Evolutionary conservation across 2,888 invertebrate species (phyloP).

Genomic region (Ypsolopha sequella): DNA sequence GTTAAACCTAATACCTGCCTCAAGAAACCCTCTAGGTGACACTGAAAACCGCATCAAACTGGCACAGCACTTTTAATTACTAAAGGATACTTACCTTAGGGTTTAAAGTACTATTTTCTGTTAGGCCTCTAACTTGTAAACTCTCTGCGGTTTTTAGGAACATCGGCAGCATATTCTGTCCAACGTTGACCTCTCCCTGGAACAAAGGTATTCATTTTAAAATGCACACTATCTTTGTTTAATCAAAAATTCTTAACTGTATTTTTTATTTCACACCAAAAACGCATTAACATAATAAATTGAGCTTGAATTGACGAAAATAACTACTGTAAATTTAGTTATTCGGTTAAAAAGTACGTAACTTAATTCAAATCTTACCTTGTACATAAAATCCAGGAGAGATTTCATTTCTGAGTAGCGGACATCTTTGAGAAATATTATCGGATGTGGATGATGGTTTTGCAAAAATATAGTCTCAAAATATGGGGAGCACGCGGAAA

Average conservation of each 20-base stretch:
- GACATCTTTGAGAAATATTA: constrained; percentile 94
- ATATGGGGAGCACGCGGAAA: constrained; percentile 94
- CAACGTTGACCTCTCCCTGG: constrained; percentile 88
- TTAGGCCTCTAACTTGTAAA: constrained; percentile 89
- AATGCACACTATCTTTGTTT: background rate
- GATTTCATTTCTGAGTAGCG: constrained; percentile 91
- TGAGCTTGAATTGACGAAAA: no score
- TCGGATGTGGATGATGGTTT: constrained; percentile 91
- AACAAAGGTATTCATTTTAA: background rate
- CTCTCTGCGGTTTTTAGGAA: constrained; percentile 94
- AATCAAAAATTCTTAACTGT: no score
- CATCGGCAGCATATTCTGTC: constrained; percentile 90
- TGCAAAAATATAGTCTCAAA: constrained; percentile 93
- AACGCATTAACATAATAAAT: no score
- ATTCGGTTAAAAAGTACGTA: no score
- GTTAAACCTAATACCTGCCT: no score
- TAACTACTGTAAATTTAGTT: no score
- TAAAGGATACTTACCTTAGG: constrained; percentile 66
- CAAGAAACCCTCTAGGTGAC: no score
- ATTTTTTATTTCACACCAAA: no score
- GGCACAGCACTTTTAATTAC: no score
- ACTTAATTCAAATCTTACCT: constrained; percentile 56
- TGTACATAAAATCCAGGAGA: constrained; percentile 93
- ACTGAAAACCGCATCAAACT: no score
- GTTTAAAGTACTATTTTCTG: constrained; percentile 82